Evolutionary conservation across 2,113 vertebrate species (phyloP), one percentile per base, ranked within the genome.

Genomic region (Pimephales promelas): DNA sequence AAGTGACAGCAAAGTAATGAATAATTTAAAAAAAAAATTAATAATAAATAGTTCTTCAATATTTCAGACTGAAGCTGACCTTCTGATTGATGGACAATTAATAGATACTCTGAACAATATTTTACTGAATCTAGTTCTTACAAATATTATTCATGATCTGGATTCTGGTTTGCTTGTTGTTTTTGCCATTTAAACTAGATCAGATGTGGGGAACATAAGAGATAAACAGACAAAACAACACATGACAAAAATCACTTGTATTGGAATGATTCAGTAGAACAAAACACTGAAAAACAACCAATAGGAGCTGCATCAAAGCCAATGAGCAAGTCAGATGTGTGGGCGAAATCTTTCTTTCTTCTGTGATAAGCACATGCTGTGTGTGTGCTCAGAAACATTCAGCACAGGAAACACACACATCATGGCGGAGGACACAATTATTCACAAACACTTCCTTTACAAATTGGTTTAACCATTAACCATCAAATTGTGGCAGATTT

Each of bases 311-410:
- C 62, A n/a, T 81, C 64, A 81, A 70, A 70, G 28, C 62, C 74
- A 57, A 20, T n/a, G 4, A 77, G 74, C 79, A 18, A 70, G 43
- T 52, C 45, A 81, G 18, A 70, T 20, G 79, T 68, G 62, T 81
- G 79, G 79, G 79, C 11, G 79, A 56, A 36, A 10, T 54, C 62
- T 4, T n/a, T 34, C 61, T 81, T 81, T 56, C 79, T 81, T 49
- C 52, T 84, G 74, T 20, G 45, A 71, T 49, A 62, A 73, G 43
- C 62, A 52, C 66, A 79, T 24, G 45, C 78, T 36, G 34, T 40
- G 28, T 56, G 20, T 64, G 34, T 22, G 59, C 43, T 70, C 43
- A 57, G 16, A 71, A 68, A 56, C 75, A 62, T 56, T 49, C 34
- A 36, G n/a, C 40, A 34, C 54, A 47, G 49, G 8, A 4, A 49